phyloP scores from a whole-genome alignment of 2,113 vertebrate genomes.

The Alexandromys fortis region DNA sequence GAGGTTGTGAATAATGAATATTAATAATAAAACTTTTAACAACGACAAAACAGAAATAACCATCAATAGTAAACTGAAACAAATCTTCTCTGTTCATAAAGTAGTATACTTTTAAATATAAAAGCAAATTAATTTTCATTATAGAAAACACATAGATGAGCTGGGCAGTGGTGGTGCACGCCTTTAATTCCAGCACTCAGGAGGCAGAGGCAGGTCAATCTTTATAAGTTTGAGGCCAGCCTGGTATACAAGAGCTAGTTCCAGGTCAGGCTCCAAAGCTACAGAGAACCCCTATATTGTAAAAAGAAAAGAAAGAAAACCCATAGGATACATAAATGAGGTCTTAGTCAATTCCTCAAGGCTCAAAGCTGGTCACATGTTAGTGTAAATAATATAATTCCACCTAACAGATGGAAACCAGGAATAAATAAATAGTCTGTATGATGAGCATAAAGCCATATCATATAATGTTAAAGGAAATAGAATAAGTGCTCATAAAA shows the following conservation, averaged over 20 bases:
- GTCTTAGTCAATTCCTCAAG: not conserved
- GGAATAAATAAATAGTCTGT: not conserved
- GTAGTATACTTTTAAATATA: not conserved
- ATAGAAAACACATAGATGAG: not conserved
- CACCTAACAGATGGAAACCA: not conserved
- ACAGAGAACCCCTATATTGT: too few relatives aligned
- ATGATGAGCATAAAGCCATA: not conserved
- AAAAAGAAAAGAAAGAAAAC: not conserved
- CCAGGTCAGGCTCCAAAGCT: too few relatives aligned
- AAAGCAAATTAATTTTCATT: not conserved
- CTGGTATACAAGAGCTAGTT: too few relatives aligned
- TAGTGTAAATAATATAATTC: not conserved
- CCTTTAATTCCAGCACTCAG: too few relatives aligned
- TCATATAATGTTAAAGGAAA: not conserved
- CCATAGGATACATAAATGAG: not conserved
- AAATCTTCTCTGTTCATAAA: not conserved
- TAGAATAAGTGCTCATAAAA: not conserved
- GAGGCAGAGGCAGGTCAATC: too few relatives aligned
- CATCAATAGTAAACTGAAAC: not conserved
- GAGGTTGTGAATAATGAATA: not conserved
- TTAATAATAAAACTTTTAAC: not conserved
- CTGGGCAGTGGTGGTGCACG: too few relatives aligned
- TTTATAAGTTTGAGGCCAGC: too few relatives aligned
- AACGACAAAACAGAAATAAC: not conserved
- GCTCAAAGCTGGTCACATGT: not conserved